Evolutionary conservation across 2,888 invertebrate genomes (phyloP).

Genomic region (Ormyrus nitidulus): DNA sequence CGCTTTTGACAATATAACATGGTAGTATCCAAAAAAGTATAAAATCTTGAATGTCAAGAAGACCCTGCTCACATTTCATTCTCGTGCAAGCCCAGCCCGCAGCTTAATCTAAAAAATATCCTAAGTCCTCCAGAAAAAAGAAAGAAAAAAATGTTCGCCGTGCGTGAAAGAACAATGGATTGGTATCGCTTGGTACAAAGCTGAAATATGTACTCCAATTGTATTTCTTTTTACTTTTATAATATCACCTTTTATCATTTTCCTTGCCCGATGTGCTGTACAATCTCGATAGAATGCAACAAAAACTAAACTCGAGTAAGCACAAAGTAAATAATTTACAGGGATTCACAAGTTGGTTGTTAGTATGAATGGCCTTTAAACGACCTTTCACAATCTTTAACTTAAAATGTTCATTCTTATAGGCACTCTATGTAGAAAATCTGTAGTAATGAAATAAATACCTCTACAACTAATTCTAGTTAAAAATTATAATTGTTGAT

Average conservation of each 20-base stretch:
- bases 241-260: constrained; percentile 52
- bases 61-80: constrained; percentile 45
- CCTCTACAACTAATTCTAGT: background rate
- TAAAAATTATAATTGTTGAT: constrained; percentile 12
- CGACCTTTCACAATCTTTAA: constrained; percentile 4
- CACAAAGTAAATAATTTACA: constrained; percentile 47
- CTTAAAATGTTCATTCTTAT: constrained; percentile 3
- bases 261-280: constrained; percentile 39
- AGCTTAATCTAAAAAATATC: constrained; percentile 52
- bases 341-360: constrained; percentile 32
- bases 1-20: constrained; percentile 22
- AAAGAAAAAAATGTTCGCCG: constrained; percentile 27
- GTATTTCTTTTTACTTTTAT: constrained; percentile 43
- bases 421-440: background rate
- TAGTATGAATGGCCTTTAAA: constrained; percentile 36
- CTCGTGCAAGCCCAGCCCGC: constrained; percentile 57
- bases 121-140: constrained; percentile 24
- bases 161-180: constrained; percentile 45
- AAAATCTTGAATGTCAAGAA: constrained; percentile 52
- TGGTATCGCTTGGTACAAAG: constrained; percentile 44
- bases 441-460: background rate
- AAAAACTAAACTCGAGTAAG: constrained; percentile 43
- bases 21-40: constrained; percentile 27
- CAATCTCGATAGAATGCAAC: constrained; percentile 34
- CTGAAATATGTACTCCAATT: constrained; percentile 39